A percentile compares a stretch with the other conserved stretches of the same genome.
phyloP scores from a whole-genome alignment of 2,888 invertebrate genomes.

The Drosophila histrio region DNA sequence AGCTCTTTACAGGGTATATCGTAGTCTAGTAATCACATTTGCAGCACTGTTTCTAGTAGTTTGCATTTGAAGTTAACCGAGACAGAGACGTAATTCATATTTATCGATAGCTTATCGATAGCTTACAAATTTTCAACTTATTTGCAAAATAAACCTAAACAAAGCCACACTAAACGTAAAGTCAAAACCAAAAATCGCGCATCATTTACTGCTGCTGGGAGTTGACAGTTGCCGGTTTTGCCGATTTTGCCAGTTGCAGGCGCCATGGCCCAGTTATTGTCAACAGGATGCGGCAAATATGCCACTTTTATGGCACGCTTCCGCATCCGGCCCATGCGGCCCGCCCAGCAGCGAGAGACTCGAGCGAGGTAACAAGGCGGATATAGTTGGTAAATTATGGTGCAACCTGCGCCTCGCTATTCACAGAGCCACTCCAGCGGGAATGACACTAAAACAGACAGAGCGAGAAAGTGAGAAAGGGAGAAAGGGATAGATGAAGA shows the following conservation, averaged over 20 bases:
- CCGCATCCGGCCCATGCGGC: constrained; percentile 59
- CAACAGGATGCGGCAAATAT: constrained; percentile 80
- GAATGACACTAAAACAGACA: constrained; percentile 6
- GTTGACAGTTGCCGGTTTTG: constrained; percentile 1
- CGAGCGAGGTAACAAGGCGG: constrained; percentile 66
- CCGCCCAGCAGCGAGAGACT: constrained; percentile 22
- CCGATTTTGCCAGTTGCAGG: constrained; percentile 8
- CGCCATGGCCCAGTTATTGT: constrained; percentile 69
- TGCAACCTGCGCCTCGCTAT: constrained; percentile 67
- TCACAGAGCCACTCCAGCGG: constrained; percentile 20
- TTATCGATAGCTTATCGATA: neutral
- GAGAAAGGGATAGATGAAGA: neutral
- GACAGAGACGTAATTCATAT: too few relatives aligned
- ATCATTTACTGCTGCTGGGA: constrained; percentile 35
- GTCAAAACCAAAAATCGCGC: constrained; percentile 36
- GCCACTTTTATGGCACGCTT: constrained; percentile 74
- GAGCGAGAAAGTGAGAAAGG: too few relatives aligned
- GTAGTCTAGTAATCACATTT: neutral
- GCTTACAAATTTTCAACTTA: neutral
- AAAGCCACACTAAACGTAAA: constrained; percentile 6
- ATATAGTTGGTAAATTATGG: constrained; percentile 77
- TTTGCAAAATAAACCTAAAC: neutral
- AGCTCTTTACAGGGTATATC: neutral
- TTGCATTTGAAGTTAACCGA: neutral
- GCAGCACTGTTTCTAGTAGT: too few relatives aligned